These are phyloP conservation scores for Cathartes aura DNA, from an alignment of 2,113 vertebrate genomes.

Conservation along the genomic window DNA sequence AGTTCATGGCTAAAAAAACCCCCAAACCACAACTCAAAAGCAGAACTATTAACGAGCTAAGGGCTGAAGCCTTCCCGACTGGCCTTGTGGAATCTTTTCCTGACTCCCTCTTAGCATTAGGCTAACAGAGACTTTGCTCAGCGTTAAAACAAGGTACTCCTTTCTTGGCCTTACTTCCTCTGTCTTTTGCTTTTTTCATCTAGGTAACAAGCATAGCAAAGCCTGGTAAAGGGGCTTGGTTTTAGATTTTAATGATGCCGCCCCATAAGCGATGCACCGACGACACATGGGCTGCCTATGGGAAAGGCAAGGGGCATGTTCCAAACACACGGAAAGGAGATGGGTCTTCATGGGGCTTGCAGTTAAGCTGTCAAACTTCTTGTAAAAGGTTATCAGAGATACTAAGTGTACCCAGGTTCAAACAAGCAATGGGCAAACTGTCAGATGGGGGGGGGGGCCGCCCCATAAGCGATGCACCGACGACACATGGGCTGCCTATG, in stretches of 20 bases:
- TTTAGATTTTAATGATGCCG: background rate
- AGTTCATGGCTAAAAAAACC: background rate
- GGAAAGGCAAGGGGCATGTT: background rate
- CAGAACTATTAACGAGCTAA: background rate
- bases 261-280: fast-evolving
- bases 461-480: fast-evolving
- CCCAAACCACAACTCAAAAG: background rate
- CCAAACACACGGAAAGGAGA: background rate
- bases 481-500: background rate
- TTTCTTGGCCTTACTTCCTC: background rate
- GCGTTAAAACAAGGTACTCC: background rate
- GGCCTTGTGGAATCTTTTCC: background rate
- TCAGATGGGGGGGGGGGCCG: fast-evolving
- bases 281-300: background rate
- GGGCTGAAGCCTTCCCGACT: background rate
- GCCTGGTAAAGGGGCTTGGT: background rate
- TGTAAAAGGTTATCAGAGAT: background rate
- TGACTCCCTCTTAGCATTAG: background rate
- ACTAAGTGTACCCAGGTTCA: background rate
- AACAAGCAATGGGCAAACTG: background rate
- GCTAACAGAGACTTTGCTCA: background rate
- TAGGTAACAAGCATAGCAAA: background rate
- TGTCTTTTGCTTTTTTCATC: background rate
- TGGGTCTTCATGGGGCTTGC: background rate
- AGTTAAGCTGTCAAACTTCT: background rate